These are phyloP conservation scores for Bombyx mori DNA, from an alignment of 1,140 invertebrate species.

Conservation along the genomic window ASM3026992v2 NC_085129.1:12936001-12936500, in stretches of 20 bases:
- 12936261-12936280: too few relatives aligned
- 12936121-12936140: neutral
- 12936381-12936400: conserved; percentile 20
- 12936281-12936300: too few relatives aligned
- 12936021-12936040: conserved; percentile 42
- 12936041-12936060: conserved; percentile 27
- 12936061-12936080: conserved; percentile 39
- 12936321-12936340: too few relatives aligned
- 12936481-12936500: neutral
- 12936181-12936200: too few relatives aligned
- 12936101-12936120: neutral
- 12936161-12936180: too few relatives aligned
- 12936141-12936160: too few relatives aligned
- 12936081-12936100: conserved; percentile 37
- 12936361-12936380: conserved; percentile 11
- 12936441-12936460: conserved; percentile 11
- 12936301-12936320: too few relatives aligned
- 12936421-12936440: conserved; percentile 18
- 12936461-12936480: conserved; percentile 4
- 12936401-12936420: conserved; percentile 16
- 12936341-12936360: neutral
- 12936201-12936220: too few relatives aligned
- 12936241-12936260: too few relatives aligned
- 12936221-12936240: too few relatives aligned
- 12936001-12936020: conserved; percentile 51